Percentiles rank a stretch among this genome's conserved stretches.
Evolutionary conservation across 2,113 vertebrate species (phyloP).

Genomic region (Panthera uncia): DNA sequence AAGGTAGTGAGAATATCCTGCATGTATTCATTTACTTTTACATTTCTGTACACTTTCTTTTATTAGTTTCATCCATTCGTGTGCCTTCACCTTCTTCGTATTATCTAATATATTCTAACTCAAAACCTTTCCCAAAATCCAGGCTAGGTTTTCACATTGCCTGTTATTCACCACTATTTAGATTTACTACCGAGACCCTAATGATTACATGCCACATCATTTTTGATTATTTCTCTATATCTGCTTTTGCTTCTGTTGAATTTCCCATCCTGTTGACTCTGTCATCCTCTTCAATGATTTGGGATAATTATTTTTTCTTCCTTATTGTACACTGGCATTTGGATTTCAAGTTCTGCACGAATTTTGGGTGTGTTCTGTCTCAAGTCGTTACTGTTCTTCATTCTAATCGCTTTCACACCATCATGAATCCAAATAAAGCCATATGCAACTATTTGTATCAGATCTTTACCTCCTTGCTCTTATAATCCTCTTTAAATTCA

Average conservation of each 20-base stretch:
- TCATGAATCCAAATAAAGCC: neutral
- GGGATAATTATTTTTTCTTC: neutral
- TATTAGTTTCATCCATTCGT: neutral
- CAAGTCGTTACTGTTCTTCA: neutral
- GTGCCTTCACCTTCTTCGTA: neutral
- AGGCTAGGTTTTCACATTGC: neutral
- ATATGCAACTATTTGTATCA: neutral
- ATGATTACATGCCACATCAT: neutral
- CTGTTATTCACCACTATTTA: neutral
- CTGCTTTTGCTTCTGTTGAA: neutral
- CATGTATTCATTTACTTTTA: neutral
- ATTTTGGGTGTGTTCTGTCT: neutral
- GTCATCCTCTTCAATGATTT: neutral
- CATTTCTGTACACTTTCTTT: neutral
- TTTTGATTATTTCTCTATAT: neutral
- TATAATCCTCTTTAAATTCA: neutral
- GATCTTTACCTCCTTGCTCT: neutral
- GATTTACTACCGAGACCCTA: neutral
- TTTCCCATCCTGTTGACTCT: neutral
- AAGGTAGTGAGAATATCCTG: neutral
- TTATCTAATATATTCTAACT: neutral
- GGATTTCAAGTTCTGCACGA: neutral
- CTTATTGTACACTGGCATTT: too few species aligned
- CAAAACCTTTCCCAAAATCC: neutral
- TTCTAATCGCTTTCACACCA: neutral